Evolutionary conservation across 23 tunicate species (phyloP), one percentile per base, ranked within the genome.

Genomic region (Corella eumyota): DNA sequence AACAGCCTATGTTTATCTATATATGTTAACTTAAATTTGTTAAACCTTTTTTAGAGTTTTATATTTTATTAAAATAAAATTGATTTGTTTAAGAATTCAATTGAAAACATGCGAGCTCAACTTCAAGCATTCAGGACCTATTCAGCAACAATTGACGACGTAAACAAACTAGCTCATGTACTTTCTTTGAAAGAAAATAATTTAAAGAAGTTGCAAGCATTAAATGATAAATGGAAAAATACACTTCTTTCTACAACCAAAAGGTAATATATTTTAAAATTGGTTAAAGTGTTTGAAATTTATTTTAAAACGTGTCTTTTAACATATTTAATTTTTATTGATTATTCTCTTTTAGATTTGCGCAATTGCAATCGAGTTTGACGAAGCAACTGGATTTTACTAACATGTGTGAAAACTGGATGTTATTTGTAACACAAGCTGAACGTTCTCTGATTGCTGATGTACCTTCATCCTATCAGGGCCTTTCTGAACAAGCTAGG

Each of bases 401-500:
- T 5, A 73, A 84, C n/a, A 69, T 48, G 29, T 84, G 94, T 50
- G 78, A 75, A 48, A 56, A 66, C 6, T 84, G 94, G 94, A 69
- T 84, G 94, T 61, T 84, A 23, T 84, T 75, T 45, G 74, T 84
- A 22, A 64, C 94, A 29, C 94, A 84, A 63, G 59, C 67, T 34
- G 82, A 84, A 84, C 24, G 48, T 4, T 32, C 73, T 17, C 48
- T 84, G 62, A 47, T 65, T 0, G 64, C 77, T 56, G 77, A 71
- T 36, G 28, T 84, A 0, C 60, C 76, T 19, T 30, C 58, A 9
- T 53, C 82, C 1, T 69, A 75, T 56, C 69, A 74, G 7, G 83
- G 69, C 2, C 50, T 84, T 11, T 30, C 45, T 2, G 94, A 84
- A 30, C 94, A 84, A 56, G 75, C 83, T 29, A 68, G 94, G 94